Evolutionary conservation across 2,888 invertebrate species (phyloP).

Genomic region (Anoncus sp.): DNA sequence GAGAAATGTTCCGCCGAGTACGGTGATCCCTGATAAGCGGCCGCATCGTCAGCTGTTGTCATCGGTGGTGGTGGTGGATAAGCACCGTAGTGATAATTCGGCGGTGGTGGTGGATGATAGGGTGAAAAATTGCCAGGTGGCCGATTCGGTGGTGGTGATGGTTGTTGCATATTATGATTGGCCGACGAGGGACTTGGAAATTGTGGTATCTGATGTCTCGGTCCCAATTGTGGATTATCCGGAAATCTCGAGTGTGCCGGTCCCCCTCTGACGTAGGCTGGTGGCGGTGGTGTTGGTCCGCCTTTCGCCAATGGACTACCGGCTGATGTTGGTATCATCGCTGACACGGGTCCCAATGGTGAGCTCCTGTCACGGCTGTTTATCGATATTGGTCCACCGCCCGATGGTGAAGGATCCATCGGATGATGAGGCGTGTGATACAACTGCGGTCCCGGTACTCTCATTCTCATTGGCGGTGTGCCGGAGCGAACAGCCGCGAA

Average conservation of each 20-base stretch:
- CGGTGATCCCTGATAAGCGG: constrained; percentile 82
- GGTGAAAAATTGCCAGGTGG: constrained; percentile 82
- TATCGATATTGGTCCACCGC: constrained; percentile 84
- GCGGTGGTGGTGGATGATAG: constrained; percentile 83
- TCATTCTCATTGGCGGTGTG: constrained; percentile 81
- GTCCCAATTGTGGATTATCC: constrained; percentile 66
- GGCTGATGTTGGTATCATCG: constrained; percentile 81
- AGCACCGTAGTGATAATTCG: constrained; percentile 83
- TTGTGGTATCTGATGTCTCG: constrained; percentile 78
- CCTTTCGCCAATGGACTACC: constrained; percentile 81
- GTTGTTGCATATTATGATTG: constrained; percentile 79
- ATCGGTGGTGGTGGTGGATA: constrained; percentile 83
- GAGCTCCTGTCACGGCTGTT: constrained; percentile 77
- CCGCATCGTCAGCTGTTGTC: constrained; percentile 81
- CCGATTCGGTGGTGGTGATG: constrained; percentile 80
- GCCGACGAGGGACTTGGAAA: constrained; percentile 77
- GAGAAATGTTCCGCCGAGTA: constrained; percentile 76
- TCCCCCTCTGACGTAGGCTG: constrained; percentile 79
- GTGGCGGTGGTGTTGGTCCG: constrained; percentile 80
- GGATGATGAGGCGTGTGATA: constrained; percentile 84
- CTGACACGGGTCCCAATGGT: constrained; percentile 74
- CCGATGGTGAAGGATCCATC: constrained; percentile 85
- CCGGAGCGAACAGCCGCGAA: constrained; percentile 78
- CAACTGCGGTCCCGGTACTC: constrained; percentile 80
- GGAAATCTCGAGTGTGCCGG: constrained; percentile 79